phyloP scores from a whole-genome alignment of 2,797 vertebrate genomes.

The Stomatorhinus walkeri region DNA sequence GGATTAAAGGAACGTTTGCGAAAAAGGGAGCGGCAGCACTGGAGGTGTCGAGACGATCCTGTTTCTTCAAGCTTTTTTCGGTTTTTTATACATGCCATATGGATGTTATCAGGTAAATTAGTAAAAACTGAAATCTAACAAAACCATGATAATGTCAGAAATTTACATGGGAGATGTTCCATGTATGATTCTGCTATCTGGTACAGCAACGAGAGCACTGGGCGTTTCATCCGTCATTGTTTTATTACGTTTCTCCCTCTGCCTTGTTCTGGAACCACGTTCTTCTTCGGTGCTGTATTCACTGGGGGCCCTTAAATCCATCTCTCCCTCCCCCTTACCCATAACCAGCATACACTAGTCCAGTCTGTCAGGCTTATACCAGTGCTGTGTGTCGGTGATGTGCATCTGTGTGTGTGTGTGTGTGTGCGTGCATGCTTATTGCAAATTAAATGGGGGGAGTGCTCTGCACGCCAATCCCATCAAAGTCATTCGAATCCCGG shows the following conservation, averaged over 20 bases:
- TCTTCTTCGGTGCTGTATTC: constrained; percentile 27
- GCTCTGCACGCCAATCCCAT: not conserved
- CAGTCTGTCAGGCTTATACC: constrained; percentile 1
- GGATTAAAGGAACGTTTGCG: not conserved
- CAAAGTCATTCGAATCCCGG: not conserved
- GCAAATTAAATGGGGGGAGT: not conserved
- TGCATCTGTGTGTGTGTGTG: not conserved
- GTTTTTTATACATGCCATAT: not conserved
- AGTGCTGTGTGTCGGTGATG: constrained; percentile 14
- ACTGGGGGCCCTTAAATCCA: constrained; percentile 28
- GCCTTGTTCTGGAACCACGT: constrained; percentile 28
- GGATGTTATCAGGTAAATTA: not conserved
- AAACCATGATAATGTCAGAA: not conserved
- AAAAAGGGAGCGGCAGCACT: too few species aligned
- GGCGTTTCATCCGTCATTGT: constrained; percentile 32
- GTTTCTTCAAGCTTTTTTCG: not conserved
- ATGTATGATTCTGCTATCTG: constrained; percentile 13
- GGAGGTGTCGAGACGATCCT: not conserved
- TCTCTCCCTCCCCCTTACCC: constrained; percentile 20
- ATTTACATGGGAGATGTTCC: not conserved
- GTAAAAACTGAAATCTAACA: constrained; percentile 7
- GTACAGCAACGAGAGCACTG: constrained; percentile 23
- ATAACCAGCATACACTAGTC: constrained; percentile 13
- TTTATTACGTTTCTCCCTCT: constrained; percentile 3
- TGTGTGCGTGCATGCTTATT: not conserved